A percentile compares a stretch with the other conserved stretches of the same genome.
Evolutionary conservation across 1,140 invertebrate species (phyloP).

Genomic region (Apis laboriosa): DNA sequence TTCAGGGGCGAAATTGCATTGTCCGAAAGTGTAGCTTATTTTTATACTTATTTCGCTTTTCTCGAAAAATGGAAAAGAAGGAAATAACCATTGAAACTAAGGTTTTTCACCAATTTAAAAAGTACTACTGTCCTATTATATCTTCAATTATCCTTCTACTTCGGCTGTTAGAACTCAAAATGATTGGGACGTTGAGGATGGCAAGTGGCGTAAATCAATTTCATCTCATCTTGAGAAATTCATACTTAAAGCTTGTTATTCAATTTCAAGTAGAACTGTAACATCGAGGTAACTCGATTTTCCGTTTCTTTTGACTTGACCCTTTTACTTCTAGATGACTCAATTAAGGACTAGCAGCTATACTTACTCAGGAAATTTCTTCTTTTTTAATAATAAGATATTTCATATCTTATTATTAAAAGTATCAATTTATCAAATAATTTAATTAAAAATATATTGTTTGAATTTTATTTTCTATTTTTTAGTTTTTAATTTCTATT

Average conservation of each 20-base stretch:
- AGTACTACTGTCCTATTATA: too few relatives aligned
- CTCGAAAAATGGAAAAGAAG: not conserved
- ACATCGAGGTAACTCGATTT: not conserved
- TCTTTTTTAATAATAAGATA: not conserved
- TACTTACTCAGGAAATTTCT: not conserved
- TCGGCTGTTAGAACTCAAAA: not conserved
- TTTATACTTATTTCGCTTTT: conserved; percentile 13
- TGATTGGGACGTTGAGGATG: not conserved
- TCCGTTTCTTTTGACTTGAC: conserved; percentile 16
- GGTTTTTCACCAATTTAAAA: not conserved
- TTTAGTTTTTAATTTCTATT: too few relatives aligned
- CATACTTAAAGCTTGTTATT: conserved; percentile 16
- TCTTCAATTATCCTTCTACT: too few relatives aligned
- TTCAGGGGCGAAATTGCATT: conserved; percentile 18
- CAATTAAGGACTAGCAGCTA: not conserved
- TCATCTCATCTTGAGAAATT: conserved; percentile 4
- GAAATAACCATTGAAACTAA: not conserved
- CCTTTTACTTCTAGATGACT: not conserved
- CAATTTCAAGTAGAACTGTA: conserved; percentile 12
- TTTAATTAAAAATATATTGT: not conserved
- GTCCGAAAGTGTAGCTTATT: conserved; percentile 17
- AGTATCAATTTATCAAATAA: not conserved
- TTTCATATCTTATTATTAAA: not conserved
- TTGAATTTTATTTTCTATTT: not conserved
- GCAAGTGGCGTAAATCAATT: conserved; percentile 20